Evolutionary conservation across 2,888 invertebrate species (phyloP).

Genomic region (Platycnemis pennipes): DNA sequence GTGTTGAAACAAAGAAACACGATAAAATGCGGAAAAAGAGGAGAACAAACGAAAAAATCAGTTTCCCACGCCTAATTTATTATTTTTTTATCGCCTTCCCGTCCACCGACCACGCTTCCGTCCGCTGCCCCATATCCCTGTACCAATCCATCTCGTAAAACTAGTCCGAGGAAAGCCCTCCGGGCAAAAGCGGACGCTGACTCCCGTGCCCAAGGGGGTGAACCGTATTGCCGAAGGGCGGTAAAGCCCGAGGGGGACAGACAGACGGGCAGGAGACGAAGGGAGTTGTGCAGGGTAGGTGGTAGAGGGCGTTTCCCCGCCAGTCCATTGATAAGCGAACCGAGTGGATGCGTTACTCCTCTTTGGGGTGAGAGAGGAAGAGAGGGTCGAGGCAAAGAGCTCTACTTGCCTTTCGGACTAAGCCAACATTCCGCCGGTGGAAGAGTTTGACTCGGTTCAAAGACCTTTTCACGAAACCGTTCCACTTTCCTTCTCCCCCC

Average conservation of each 20-base stretch:
- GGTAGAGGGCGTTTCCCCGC: background rate
- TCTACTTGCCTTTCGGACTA: background rate
- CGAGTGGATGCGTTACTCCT: background rate
- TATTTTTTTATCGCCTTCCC: background rate
- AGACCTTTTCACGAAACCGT: slow-evolving; percentile 39
- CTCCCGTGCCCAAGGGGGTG: background rate
- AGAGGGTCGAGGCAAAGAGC: no score
- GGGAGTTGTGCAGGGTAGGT: background rate
- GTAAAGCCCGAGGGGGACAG: background rate
- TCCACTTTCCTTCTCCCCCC: slow-evolving; percentile 12
- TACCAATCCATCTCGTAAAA: slow-evolving; percentile 28
- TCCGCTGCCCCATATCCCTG: background rate
- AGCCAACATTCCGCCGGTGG: background rate
- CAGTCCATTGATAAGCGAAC: slow-evolving; percentile 14
- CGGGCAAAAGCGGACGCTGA: background rate
- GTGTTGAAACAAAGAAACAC: slow-evolving; percentile 13
- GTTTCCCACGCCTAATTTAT: background rate
- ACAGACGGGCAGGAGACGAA: background rate
- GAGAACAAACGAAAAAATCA: background rate
- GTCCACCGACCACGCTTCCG: slow-evolving; percentile 5
- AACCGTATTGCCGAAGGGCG: background rate
- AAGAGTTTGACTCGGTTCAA: slow-evolving; percentile 4
- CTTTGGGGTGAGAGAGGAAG: background rate
- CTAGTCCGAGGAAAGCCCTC: background rate
- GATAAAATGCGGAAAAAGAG: background rate